Conservation (phyloP, 64 coral and sea anemone species). For the Actinia equina region DNA sequence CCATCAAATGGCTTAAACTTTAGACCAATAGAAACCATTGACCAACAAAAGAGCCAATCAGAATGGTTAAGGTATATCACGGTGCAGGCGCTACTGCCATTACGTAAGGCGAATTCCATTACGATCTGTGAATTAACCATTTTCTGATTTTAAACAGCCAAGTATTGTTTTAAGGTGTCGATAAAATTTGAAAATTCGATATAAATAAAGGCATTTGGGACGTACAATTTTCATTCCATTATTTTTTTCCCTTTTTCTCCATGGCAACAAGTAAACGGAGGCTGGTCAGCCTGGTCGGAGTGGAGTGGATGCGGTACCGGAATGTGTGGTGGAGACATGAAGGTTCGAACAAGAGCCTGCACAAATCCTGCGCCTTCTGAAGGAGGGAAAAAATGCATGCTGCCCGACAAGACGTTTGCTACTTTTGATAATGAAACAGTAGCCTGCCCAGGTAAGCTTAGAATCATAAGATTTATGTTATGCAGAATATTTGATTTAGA, state of each 20-base stretch:
- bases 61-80: no score
- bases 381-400: slow-evolving; percentile 28
- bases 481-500: neutral
- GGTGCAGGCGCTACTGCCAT: no score
- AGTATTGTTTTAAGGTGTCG: no score
- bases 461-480: neutral
- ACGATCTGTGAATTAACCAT: no score
- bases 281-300: slow-evolving; percentile 17
- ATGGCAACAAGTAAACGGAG: neutral
- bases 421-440: neutral
- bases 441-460: neutral
- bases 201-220: no score
- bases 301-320: slow-evolving; percentile 28
- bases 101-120: no score
- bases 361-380: slow-evolving; percentile 31
- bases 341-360: neutral
- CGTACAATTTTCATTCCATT: no score
- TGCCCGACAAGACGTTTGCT: neutral
- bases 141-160: no score
- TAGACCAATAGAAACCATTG: no score
- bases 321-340: slow-evolving; percentile 9
- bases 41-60: no score
- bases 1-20: no score
- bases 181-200: no score
- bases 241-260: neutral